Percentiles rank a stretch among this genome's conserved stretches.
Evolutionary conservation across 2,888 invertebrate genomes (phyloP).

Genomic region (Carpatolechia fugitivella): DNA sequence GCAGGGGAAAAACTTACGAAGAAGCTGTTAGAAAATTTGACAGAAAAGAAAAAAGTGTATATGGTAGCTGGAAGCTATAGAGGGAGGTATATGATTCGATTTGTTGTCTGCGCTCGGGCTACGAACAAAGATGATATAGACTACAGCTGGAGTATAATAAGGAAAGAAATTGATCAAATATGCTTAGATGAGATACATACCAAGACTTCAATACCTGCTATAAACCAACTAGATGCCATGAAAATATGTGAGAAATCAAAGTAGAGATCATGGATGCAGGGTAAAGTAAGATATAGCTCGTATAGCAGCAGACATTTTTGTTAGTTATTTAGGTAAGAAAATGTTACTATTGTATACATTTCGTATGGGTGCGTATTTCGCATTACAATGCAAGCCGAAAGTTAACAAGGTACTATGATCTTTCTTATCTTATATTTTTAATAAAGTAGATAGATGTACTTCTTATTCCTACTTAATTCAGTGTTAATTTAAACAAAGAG

Average conservation of each 20-base stretch:
- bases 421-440: too few species aligned
- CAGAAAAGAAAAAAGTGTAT: constrained; percentile 87
- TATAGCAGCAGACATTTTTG: too few species aligned
- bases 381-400: too few species aligned
- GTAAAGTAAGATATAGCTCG: too few species aligned
- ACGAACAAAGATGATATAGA: constrained; percentile 85
- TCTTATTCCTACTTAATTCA: background rate
- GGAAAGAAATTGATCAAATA: constrained; percentile 71
- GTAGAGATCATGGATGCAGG: constrained; percentile 30
- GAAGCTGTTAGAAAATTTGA: constrained; percentile 84
- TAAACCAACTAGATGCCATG: constrained; percentile 51
- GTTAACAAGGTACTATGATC: too few species aligned
- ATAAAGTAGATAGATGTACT: background rate
- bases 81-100: constrained; percentile 85
- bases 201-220: constrained; percentile 51
- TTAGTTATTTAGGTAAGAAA: too few species aligned
- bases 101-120: constrained; percentile 88
- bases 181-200: constrained; percentile 41
- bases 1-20: constrained; percentile 85
- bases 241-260: constrained; percentile 61
- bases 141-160: constrained; percentile 85
- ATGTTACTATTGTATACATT: too few species aligned
- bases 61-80: constrained; percentile 87
- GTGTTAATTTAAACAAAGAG: background rate
- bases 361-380: too few species aligned